These are phyloP conservation scores for Pyrgilauda ruficollis DNA, from an alignment of 2,113 vertebrate genomes.

Conservation along the genomic window DNA sequence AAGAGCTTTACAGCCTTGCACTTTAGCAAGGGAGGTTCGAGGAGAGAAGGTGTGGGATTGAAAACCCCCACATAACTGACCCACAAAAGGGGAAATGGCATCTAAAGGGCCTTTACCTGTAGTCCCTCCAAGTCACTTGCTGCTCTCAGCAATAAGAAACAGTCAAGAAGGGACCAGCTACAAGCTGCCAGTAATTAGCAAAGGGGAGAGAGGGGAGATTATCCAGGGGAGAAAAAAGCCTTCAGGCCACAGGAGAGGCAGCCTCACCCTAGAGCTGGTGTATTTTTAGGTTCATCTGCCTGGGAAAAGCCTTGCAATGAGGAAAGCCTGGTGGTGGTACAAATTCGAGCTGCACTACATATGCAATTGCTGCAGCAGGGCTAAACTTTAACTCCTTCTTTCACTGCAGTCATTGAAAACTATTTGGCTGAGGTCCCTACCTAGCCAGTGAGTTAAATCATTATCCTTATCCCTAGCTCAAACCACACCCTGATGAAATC, in stretches of 20 bases:
- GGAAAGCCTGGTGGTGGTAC: slow-evolving; percentile 11
- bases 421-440: neutral
- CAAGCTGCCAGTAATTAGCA: neutral
- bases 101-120: neutral
- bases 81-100: neutral
- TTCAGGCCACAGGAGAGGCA: neutral
- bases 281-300: slow-evolving; percentile 53
- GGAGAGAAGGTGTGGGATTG: neutral
- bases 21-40: neutral
- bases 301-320: slow-evolving; percentile 46
- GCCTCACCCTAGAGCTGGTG: neutral
- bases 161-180: neutral
- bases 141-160: neutral
- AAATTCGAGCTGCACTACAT: neutral
- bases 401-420: neutral
- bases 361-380: neutral
- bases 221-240: neutral
- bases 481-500: slow-evolving; percentile 22
- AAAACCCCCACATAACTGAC: neutral
- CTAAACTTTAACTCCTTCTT: slow-evolving; percentile 55
- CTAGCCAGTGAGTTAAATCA: neutral
- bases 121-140: neutral
- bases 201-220: neutral
- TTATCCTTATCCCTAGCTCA: neutral
- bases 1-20: neutral